Base-by-base conservation (phyloP, 2,888 invertebrate species). In the Tenthredo notha region DNA sequence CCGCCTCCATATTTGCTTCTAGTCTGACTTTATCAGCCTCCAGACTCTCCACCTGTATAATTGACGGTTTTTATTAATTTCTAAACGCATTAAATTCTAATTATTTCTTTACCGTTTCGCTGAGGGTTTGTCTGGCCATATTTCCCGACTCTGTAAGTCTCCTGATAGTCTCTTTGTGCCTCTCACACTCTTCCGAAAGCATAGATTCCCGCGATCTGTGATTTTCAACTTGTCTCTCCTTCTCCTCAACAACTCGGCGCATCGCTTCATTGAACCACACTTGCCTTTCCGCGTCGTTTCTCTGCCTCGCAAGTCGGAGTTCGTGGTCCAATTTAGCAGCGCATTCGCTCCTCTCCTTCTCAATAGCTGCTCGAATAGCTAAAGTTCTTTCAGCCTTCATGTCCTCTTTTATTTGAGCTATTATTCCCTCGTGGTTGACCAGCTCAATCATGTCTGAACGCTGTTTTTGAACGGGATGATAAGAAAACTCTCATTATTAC, bases 401-500 rank as follows among this genome's bases (percentile, higher is more conserved):
- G 85, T 96, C 96, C 88, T 96, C 96, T 85, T 96, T 96, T 47
- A 96, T 95, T 91, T 97, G 96, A 87, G 95, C 94, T 37, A 97
- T 92, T 67, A 96, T 95, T 0, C 96, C 94, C 88, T 97, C 96
- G 90, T 96, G 96, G 86, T 94, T 95, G 4, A 94, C 92, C 54
- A 96, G 93, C 89, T 96, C 96, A 88, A 95, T 96, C 87, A 95
- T 94, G 89, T 96, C 96, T 0, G 95, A 94, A 4, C 96, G 95
- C 93, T 93, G 87, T 12, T 87, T 80, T 61, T 82, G 82, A 54
- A 84, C n/a, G 3, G n/a, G 6, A n/a, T 0, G 54, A 54, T 54
- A n/a, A 54, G n/a, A n/a, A 50, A 50, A 84, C 3, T 29, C 1
- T 33, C 40, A 72, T n/a, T n/a, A 29, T 43, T 12, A 74, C 3